These are phyloP conservation scores for Drosophila fungiperda DNA, from an alignment of 2,888 invertebrate species.

Conservation along the genomic window DNA sequence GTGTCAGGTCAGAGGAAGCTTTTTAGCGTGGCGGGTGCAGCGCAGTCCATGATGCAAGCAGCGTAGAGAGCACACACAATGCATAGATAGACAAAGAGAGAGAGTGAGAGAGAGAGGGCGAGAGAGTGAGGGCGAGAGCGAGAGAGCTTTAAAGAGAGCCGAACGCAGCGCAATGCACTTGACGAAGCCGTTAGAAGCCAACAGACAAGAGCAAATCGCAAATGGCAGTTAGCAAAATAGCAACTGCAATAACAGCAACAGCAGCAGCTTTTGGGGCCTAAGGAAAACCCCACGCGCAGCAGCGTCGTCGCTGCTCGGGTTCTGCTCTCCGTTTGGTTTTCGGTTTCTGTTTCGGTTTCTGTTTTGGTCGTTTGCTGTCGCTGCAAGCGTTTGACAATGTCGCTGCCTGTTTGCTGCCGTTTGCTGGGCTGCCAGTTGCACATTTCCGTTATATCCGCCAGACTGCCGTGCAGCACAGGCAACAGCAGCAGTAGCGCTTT, in stretches of 20 bases:
- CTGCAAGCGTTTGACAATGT: slow-evolving; percentile 71
- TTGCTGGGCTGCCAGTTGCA: slow-evolving; percentile 70
- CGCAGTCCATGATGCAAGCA: slow-evolving; percentile 42
- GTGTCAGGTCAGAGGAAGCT: slow-evolving; percentile 32
- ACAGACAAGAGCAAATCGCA: slow-evolving; percentile 41
- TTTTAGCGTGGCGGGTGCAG: slow-evolving; percentile 7
- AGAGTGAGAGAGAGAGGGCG: background rate
- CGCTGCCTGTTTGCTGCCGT: slow-evolving; percentile 60
- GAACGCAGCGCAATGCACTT: slow-evolving; percentile 43
- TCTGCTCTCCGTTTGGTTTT: slow-evolving; percentile 43
- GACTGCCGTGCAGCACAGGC: slow-evolving; percentile 62
- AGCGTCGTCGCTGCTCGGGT: slow-evolving; percentile 44
- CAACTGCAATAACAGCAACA: slow-evolving; percentile 22
- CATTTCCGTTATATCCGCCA: slow-evolving; percentile 78
- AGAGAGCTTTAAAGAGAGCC: slow-evolving; percentile 16
- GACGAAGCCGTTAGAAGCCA: slow-evolving; percentile 62
- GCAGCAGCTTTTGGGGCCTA: slow-evolving; percentile 49
- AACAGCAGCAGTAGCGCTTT: slow-evolving; percentile 29
- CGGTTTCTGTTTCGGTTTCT: slow-evolving; percentile 34
- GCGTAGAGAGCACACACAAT: slow-evolving; percentile 14
- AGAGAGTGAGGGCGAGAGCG: slow-evolving; percentile 8
- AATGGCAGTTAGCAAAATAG: slow-evolving; percentile 55
- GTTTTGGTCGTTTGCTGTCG: slow-evolving; percentile 44
- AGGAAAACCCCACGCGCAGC: slow-evolving; percentile 58
- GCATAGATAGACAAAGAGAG: slow-evolving; percentile 1